These are phyloP conservation scores for Platycnemis pennipes DNA, from an alignment of 2,888 invertebrate species.

Conservation along the genomic window DNA sequence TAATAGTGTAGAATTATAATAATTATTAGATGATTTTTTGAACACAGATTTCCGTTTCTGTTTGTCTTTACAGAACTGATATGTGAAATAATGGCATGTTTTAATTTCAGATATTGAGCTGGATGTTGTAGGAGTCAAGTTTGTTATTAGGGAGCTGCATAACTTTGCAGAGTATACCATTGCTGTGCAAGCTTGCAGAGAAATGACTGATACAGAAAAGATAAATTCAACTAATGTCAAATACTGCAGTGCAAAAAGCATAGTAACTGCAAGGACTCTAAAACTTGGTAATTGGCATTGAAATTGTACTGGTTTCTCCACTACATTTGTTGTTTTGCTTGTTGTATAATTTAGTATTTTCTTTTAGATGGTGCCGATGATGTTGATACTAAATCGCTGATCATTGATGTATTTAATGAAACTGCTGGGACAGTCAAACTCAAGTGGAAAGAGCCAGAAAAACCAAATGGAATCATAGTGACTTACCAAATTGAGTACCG, in stretches of 20 bases:
- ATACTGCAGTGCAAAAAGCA: constrained; percentile 81
- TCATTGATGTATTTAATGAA: constrained; percentile 75
- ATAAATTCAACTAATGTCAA: constrained; percentile 74
- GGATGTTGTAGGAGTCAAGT: constrained; percentile 77
- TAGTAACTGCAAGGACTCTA: constrained; percentile 80
- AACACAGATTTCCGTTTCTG: no score
- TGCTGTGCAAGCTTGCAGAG: constrained; percentile 88
- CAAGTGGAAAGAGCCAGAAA: constrained; percentile 89
- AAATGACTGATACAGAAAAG: constrained; percentile 79
- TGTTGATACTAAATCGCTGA: constrained; percentile 81
- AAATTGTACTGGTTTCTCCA: background rate
- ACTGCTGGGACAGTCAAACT: constrained; percentile 84
- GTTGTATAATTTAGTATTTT: constrained; percentile 69
- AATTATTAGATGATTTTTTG: no score
- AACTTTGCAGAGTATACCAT: constrained; percentile 91
- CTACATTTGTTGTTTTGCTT: constrained; percentile 56
- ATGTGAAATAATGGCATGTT: background rate
- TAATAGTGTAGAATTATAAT: no score
- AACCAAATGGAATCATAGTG: constrained; percentile 94
- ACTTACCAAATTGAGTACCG: constrained; percentile 91
- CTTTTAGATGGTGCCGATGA: constrained; percentile 85
- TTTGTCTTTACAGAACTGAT: no score
- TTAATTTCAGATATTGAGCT: constrained; percentile 20
- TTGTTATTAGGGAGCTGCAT: constrained; percentile 83
- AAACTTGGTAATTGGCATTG: constrained; percentile 76